These are phyloP conservation scores for Stenurella melanura DNA, from an alignment of 2,888 invertebrate genomes.

Conservation along the genomic window DNA sequence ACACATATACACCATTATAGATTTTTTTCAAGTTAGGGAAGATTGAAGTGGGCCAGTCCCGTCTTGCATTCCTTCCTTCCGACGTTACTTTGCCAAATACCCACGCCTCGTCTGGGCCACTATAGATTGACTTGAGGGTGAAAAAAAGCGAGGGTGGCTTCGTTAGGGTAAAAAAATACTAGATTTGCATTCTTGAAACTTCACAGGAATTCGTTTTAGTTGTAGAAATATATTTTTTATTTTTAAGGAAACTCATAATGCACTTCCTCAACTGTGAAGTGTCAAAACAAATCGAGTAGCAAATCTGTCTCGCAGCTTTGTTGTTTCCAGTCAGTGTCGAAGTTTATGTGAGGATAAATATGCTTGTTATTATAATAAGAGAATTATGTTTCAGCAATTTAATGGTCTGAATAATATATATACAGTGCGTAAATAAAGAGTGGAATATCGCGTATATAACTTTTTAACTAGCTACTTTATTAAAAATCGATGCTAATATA, in stretches of 20 bases:
- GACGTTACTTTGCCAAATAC: constrained; percentile 46
- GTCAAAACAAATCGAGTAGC: constrained; percentile 20
- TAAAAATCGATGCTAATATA: too few species aligned
- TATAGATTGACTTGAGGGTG: constrained; percentile 72
- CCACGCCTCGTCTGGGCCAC: constrained; percentile 61
- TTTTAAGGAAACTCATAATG: constrained; percentile 34
- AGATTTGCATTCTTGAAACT: constrained; percentile 73
- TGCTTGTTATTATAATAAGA: too few species aligned
- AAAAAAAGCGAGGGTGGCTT: constrained; percentile 74
- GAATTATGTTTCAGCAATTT: too few species aligned
- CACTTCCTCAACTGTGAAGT: constrained; percentile 24
- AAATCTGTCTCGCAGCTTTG: constrained; percentile 4
- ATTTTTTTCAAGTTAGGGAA: constrained; percentile 73
- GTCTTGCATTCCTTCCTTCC: constrained; percentile 62
- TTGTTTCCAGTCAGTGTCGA: not conserved
- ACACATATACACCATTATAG: constrained; percentile 74
- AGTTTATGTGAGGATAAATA: not conserved
- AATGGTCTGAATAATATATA: too few species aligned
- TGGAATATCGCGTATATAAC: too few species aligned
- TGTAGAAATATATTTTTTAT: constrained; percentile 57
- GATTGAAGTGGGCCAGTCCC: constrained; percentile 67
- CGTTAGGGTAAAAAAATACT: constrained; percentile 74
- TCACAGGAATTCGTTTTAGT: constrained; percentile 66
- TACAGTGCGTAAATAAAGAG: too few species aligned
- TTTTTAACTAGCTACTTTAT: too few species aligned